Percentiles rank a stretch among this genome's conserved stretches.
These are phyloP conservation scores for Perithous albicinctus DNA, from an alignment of 2,888 invertebrate species.

Conservation along the genomic window DNA sequence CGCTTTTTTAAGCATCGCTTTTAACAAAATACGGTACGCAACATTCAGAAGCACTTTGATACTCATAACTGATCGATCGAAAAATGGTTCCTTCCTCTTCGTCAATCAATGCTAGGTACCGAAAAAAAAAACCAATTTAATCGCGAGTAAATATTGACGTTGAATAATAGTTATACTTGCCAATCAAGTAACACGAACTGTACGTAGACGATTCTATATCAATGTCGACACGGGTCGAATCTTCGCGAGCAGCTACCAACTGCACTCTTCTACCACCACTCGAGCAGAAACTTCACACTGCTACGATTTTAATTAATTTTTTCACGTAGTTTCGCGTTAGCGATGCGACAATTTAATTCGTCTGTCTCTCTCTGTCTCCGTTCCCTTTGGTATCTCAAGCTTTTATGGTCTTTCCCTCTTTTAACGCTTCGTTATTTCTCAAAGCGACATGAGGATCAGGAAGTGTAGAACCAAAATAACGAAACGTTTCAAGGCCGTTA, in stretches of 20 bases:
- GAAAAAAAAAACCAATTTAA: conserved; percentile 49
- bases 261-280: background rate
- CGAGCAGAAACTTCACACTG: background rate
- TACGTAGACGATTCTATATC: background rate
- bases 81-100: background rate
- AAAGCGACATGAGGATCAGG: background rate
- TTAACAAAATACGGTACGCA: background rate
- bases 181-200: background rate
- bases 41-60: background rate
- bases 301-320: conserved; percentile 53
- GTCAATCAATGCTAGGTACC: background rate
- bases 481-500: background rate
- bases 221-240: conserved; percentile 8
- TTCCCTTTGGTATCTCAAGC: background rate
- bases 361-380: background rate
- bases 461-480: background rate
- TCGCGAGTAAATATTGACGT: conserved; percentile 51
- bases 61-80: background rate
- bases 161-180: conserved; percentile 32
- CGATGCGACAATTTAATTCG: background rate
- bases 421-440: background rate
- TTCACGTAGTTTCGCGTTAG: background rate
- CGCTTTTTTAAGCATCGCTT: background rate
- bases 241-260: background rate
- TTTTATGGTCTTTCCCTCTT: background rate